A percentile compares a stretch with the other conserved stretches of the same genome.
phyloP scores from a whole-genome alignment of 2,113 vertebrate species.

The Lagopus leucura region DNA sequence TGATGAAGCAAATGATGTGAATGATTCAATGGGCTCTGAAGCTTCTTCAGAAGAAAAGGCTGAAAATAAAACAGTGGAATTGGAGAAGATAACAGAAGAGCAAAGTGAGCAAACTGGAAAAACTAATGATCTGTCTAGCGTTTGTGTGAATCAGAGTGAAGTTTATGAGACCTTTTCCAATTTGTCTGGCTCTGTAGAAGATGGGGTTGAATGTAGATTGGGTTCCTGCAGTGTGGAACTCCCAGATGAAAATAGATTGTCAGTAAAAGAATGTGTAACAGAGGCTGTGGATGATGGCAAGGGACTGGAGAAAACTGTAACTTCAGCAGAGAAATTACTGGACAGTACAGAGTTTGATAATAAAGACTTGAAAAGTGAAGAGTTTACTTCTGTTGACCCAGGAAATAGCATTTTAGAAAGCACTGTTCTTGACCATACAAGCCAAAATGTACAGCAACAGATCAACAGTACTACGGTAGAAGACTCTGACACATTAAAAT shows the following conservation, averaged over 20 bases:
- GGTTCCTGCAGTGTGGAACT: slow-evolving; percentile 24
- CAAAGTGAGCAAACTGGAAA: slow-evolving; percentile 40
- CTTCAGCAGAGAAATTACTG: neutral
- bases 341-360: slow-evolving; percentile 55
- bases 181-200: slow-evolving; percentile 43
- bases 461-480: slow-evolving; percentile 29
- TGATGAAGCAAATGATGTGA: slow-evolving; percentile 27
- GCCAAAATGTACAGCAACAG: slow-evolving; percentile 51
- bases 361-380: slow-evolving; percentile 44
- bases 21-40: slow-evolving; percentile 44
- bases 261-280: slow-evolving; percentile 39
- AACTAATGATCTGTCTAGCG: slow-evolving; percentile 57
- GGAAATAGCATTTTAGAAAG: slow-evolving; percentile 65
- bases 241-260: slow-evolving; percentile 27
- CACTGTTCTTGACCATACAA: slow-evolving; percentile 32
- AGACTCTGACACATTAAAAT: slow-evolving; percentile 33
- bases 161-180: slow-evolving; percentile 72
- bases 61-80: slow-evolving; percentile 57
- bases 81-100: slow-evolving; percentile 34
- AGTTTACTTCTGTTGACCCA: slow-evolving; percentile 49
- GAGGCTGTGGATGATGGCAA: slow-evolving; percentile 42
- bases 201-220: slow-evolving; percentile 34
- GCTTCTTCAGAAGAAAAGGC: slow-evolving; percentile 42
- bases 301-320: slow-evolving; percentile 5
- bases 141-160: slow-evolving; percentile 80